Evolutionary conservation across 2,113 vertebrate species (phyloP), one percentile per base, ranked within the genome.

Genomic region (Petroica traversi): DNA sequence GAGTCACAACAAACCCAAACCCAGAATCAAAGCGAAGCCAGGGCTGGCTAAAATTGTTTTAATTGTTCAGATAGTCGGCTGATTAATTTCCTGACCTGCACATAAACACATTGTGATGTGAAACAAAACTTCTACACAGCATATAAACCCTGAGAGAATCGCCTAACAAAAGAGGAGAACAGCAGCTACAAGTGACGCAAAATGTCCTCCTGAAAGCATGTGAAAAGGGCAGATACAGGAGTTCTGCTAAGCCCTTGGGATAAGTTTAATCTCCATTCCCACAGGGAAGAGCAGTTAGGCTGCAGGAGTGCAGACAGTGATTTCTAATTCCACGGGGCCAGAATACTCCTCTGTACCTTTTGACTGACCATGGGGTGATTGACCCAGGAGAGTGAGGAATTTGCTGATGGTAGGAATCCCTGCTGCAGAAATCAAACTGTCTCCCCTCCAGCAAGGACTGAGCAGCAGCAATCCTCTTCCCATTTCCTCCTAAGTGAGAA

Each of bases 41-140:
- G 38, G 38, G 59, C 75, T 40, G 20, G 81, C 88, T 78, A 95
- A 93, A 95, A 80, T 77, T 24, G 29, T 59, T 94, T 61, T 76
- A 92, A 88, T 94, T 91, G 93, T 96, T 94, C 92, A 71, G 67
- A 74, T 40, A 57, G 86, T 85, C 24, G 11, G 92, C 87, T 96
- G 89, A 88, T 96, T 77, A 62, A 92, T 96, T 97, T 97, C 92
- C 96, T 95, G 95, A 89, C 54, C 58, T 85, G 71, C 79, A 85
- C 5, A 4, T 89, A 95, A 96, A 89, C 85, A 82, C 87, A 95
- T 92, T 94, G 93, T 95, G 77, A 79, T 94, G 67, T 58, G 96
- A 89, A 95, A 95, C 73, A 92, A 94, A 94, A 89, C 89, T 94
- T 78, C 36, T 92, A 67, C 74, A 10, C 24, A 5, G 19, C 26